Evolutionary conservation across 1,140 invertebrate genomes (phyloP).

Genomic region (Bombus consobrinus): DNA sequence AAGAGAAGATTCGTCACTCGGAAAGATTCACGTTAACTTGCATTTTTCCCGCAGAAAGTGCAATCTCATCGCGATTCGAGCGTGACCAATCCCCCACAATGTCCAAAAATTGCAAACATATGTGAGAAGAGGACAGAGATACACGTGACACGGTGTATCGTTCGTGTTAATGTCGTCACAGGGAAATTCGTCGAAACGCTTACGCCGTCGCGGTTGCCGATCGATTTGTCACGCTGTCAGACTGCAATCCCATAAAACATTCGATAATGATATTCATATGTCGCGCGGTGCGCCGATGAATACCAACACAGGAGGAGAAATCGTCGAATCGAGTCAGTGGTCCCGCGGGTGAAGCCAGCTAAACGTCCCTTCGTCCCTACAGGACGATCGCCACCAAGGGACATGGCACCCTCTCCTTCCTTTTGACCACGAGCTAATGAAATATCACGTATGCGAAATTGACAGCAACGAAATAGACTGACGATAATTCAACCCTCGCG

Average conservation of each 20-base stretch:
- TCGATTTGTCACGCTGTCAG: constrained; percentile 76
- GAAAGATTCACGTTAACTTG: no score
- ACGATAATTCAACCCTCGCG: constrained; percentile 58
- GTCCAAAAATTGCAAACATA: constrained; percentile 26
- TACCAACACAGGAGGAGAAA: constrained; percentile 60
- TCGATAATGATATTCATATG: constrained; percentile 76
- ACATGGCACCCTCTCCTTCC: constrained; percentile 54
- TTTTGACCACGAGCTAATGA: constrained; percentile 70
- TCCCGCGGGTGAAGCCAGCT: constrained; percentile 66
- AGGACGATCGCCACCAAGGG: constrained; percentile 69
- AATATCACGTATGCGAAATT: constrained; percentile 77
- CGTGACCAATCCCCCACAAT: constrained; percentile 20
- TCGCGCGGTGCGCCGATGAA: constrained; percentile 59
- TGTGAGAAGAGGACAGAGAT: background rate
- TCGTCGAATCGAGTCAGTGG: constrained; percentile 16
- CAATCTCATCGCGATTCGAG: constrained; percentile 20
- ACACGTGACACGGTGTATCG: background rate
- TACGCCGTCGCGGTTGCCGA: constrained; percentile 54
- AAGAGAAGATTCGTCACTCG: no score
- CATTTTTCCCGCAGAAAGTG: background rate
- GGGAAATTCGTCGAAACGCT: constrained; percentile 56
- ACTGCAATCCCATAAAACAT: constrained; percentile 70
- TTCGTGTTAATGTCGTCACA: constrained; percentile 31
- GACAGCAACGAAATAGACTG: constrained; percentile 74
- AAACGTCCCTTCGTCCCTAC: constrained; percentile 49